Base-by-base conservation (phyloP, 92 coral and sea anemone genomes). In the Pocillopora meandrina region DNA sequence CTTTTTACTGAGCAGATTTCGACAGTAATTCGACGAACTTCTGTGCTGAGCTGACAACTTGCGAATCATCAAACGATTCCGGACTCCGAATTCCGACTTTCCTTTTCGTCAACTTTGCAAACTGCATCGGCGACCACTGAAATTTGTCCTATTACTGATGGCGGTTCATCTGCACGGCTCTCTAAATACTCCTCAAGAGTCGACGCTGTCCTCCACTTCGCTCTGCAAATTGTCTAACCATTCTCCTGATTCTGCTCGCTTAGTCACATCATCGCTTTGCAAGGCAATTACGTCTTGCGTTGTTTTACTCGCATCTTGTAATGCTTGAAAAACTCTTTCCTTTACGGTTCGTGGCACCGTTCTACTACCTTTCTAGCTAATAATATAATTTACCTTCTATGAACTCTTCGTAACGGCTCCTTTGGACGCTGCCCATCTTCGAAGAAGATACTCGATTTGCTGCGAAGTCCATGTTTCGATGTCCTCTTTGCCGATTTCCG, bases 141-240 rank as follows among this genome's bases (percentile, higher is more conserved):
- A 20, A 42, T 13, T 16, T 58, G 31, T 13, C 57, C 76, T 81
- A 34, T 49, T 67, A 36, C 60, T 56, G 85, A 35, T 65, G 76
- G 85, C 14, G 61, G 61, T 19, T 80, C 60, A 85, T 75, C 80
- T 20, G 59, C 82, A 61, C 76, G 60, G 16, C 67, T 17, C 58
- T 82, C 87, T 20, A 82, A 56, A 65, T 64, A 35, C 49, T 86
- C 83, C 42, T 87, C 87, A 65, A n/a, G 68, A 67, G 71, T 87
- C 82, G 33, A 82, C 71, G 26, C 42, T 70, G 16, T 87, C 68
- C 20, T 87, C 90, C 61, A 87, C 77, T n/a, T 59, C 61, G 42
- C 56, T 68, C 70, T 77, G 65, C 56, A 87, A 76, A 36, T 82
- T 74, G 57, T 82, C 87, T 14, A 70, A 52, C 75, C 67, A 87